Base-by-base conservation (phyloP, 2,113 vertebrate genomes). In the Mormoops blainvillei region DNA sequence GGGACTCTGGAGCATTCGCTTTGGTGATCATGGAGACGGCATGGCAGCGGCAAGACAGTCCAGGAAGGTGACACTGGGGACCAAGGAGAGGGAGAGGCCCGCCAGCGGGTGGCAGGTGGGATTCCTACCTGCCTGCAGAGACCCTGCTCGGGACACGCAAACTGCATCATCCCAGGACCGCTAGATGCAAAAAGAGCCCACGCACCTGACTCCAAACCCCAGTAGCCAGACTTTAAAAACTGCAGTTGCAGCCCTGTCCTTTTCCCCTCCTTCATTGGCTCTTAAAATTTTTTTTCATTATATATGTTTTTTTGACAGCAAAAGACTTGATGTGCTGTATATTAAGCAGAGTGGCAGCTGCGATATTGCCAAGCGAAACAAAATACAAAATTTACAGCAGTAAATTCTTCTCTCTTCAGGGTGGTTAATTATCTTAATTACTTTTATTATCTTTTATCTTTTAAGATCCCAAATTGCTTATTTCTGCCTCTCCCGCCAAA, bases 371-470 rank as follows among this genome's bases (percentile, higher is more conserved):
- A 96, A 97, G 97, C 88, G 94, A 98, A 98, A 98, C 98, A 97
- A 98, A 98, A 98, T 96, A 94, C 98, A 98, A 98, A 98, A 98
- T 98, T 98, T 98, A 98, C 98, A 97, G 98, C 98, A 97, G 98
- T 98, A 98, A 98, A 98, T 98, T 98, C 98, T 98, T 98, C 98
- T 98, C 98, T 98, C 98, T 99, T 99, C 98, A 97, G 98, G 98
- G 98, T 98, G 98, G 98, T 99, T 99, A 99, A 99, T 99, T 99
- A 99, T 99, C 98, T 99, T 99, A 99, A 99, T 99, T 98, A 99
- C 98, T 99, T 99, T 98, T 98, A 99, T 99, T 99, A 99, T 99
- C 98, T 99, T 98, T 98, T 98, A 98, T 98, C 98, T 98, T 98
- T 98, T 98, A 98, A 98, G 98, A 98, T 98, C 98, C 98, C 98